These are phyloP conservation scores for Drosophila neotestacea DNA, from an alignment of 2,888 invertebrate genomes.

Conservation along the genomic window DNA sequence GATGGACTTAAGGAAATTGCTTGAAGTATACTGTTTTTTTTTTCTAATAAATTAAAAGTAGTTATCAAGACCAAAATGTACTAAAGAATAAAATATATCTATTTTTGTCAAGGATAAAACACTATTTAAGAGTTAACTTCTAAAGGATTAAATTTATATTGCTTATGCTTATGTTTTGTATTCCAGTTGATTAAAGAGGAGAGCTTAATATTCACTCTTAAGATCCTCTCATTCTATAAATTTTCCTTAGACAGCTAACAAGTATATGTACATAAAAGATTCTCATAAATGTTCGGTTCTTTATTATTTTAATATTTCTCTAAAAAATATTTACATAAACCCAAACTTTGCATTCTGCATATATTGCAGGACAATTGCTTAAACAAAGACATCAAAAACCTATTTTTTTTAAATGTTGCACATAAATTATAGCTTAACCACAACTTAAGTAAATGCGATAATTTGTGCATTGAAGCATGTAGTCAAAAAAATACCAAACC, in stretches of 20 bases:
- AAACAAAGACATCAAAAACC: slow-evolving; percentile 1
- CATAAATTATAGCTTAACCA: neutral
- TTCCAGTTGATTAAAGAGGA: too few relatives aligned
- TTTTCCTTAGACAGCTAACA: neutral
- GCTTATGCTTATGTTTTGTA: too few relatives aligned
- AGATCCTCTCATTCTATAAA: too few relatives aligned
- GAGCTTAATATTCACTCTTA: too few relatives aligned
- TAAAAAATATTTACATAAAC: neutral
- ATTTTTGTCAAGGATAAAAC: neutral
- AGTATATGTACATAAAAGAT: neutral
- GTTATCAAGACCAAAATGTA: neutral
- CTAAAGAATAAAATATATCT: neutral
- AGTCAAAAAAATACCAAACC: slow-evolving; percentile 34
- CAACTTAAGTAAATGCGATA: slow-evolving; percentile 39
- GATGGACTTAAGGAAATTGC: neutral
- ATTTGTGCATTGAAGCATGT: slow-evolving; percentile 41
- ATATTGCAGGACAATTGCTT: neutral
- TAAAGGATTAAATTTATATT: too few relatives aligned
- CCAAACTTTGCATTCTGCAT: neutral
- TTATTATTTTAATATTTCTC: neutral
- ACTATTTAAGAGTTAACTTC: neutral
- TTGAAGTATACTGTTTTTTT: too few relatives aligned
- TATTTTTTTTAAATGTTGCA: neutral
- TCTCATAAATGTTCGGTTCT: too few relatives aligned
- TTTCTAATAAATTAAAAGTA: too few relatives aligned